phyloP scores from a whole-genome alignment of 2,113 vertebrate genomes.

The Hemibagrus wyckioides region DNA sequence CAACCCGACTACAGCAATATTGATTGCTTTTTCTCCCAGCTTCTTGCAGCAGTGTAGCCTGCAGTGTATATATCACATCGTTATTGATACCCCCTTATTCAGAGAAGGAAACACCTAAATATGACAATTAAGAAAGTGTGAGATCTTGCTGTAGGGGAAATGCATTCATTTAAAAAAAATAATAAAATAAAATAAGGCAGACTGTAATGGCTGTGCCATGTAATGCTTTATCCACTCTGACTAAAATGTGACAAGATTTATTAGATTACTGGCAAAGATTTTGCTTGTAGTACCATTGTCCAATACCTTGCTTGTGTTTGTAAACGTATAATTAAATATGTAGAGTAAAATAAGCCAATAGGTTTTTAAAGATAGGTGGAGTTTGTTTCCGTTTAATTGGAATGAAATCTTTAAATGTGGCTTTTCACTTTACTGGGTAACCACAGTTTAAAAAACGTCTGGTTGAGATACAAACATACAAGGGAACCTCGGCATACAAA shows the following conservation, averaged over 20 bases:
- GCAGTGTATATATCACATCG: conserved; percentile 6
- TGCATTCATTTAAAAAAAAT: background rate
- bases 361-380: background rate
- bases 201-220: background rate
- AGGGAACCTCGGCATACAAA: too few species aligned
- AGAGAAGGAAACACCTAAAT: background rate
- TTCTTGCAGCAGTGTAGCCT: conserved; percentile 38
- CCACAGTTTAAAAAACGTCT: background rate
- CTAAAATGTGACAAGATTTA: background rate
- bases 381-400: background rate
- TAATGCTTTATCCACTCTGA: background rate
- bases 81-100: conserved; percentile 7
- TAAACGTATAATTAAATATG: background rate
- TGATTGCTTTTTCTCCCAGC: conserved; percentile 37
- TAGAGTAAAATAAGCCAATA: background rate
- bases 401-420: background rate
- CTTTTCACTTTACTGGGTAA: background rate
- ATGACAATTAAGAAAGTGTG: background rate
- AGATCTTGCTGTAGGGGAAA: conserved; percentile 17
- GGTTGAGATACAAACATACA: background rate
- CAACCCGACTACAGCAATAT: conserved; percentile 41
- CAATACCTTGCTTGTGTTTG: background rate
- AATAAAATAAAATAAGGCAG: background rate
- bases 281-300: background rate
- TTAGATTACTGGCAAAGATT: background rate